Conservation (phyloP, 2,113 vertebrate genomes). For the Crypturellus undulatus region DNA sequence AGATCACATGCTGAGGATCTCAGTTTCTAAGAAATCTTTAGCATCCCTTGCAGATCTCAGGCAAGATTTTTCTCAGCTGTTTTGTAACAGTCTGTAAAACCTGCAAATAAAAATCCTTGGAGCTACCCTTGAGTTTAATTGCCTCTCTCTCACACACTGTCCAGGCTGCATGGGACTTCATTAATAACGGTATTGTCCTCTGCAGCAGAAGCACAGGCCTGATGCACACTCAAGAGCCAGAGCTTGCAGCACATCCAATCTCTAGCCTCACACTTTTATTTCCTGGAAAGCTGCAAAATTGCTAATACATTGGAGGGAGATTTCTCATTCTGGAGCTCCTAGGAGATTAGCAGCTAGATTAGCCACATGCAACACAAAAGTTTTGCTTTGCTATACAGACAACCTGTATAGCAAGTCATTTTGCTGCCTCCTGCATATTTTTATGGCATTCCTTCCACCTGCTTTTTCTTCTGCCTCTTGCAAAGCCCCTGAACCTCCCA, state of each 20-base stretch:
- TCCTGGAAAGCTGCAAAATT: not conserved
- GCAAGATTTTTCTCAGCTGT: not conserved
- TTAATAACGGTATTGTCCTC: accelerated
- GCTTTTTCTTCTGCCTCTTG: not conserved
- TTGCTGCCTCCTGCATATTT: not conserved
- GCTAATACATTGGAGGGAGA: not conserved
- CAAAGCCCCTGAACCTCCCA: not conserved
- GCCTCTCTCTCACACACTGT: not conserved
- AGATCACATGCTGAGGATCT: not conserved
- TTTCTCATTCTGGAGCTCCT: not conserved
- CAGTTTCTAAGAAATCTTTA: not conserved
- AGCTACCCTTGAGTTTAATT: not conserved
- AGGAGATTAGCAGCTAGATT: not conserved
- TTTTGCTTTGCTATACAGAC: not conserved
- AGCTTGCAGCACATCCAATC: not conserved
- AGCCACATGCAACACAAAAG: not conserved
- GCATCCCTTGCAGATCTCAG: not conserved
- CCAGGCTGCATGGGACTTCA: not conserved
- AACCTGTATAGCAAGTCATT: not conserved
- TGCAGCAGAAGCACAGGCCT: not conserved
- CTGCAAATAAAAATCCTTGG: not conserved
- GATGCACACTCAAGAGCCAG: not conserved
- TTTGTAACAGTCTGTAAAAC: not conserved
- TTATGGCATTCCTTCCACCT: not conserved
- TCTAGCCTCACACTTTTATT: not conserved